These are phyloP conservation scores for Silurus asotus DNA, from an alignment of 2,113 vertebrate genomes.

Conservation along the genomic window DNA sequence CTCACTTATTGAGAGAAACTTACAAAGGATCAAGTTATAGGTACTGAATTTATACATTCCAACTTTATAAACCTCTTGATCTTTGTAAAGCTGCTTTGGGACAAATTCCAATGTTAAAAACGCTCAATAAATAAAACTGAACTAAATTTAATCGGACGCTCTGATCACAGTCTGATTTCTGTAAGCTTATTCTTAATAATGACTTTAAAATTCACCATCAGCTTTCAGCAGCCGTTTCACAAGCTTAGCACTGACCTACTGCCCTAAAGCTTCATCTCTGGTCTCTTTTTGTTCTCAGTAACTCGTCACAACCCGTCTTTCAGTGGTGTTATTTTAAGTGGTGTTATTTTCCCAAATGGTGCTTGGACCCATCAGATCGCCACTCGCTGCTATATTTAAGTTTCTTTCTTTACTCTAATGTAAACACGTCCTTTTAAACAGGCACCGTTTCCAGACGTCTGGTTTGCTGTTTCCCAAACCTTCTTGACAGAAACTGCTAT, in stretches of 20 bases:
- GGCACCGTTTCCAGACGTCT: slow-evolving; percentile 55
- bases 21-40: too few species aligned
- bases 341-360: neutral
- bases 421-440: slow-evolving; percentile 23
- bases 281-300: neutral
- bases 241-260: neutral
- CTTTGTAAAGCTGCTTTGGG: too few species aligned
- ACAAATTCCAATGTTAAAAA: too few species aligned
- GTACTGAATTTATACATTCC: too few species aligned
- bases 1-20: too few species aligned
- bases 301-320: neutral
- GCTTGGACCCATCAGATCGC: neutral
- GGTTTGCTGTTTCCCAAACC: slow-evolving; percentile 41
- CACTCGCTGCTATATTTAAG: neutral
- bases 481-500: slow-evolving; percentile 52
- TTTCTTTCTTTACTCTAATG: slow-evolving; percentile 13
- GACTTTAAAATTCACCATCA: neutral
- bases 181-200: neutral
- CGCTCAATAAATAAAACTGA: too few species aligned
- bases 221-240: neutral
- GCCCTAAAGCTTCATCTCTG: neutral
- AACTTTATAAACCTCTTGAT: too few species aligned
- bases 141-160: too few species aligned
- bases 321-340: neutral
- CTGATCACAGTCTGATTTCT: neutral